These are phyloP conservation scores for Hylomyscus alleni DNA, from an alignment of 2,797 vertebrate species.

Conservation along the genomic window DNA sequence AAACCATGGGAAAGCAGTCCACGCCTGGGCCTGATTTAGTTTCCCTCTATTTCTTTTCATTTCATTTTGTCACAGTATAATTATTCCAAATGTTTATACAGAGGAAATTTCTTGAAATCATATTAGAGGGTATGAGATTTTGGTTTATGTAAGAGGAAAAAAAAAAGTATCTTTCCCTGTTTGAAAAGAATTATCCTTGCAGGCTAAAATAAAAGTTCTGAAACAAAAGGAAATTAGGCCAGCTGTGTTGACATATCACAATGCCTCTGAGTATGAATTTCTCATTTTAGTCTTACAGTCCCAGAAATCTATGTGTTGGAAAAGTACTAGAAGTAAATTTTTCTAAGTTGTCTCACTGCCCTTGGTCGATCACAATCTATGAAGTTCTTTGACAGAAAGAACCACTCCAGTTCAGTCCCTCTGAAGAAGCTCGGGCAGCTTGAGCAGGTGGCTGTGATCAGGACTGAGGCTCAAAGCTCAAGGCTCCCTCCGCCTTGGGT, in stretches of 20 bases:
- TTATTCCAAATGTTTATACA: slow-evolving; percentile 58
- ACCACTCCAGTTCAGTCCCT: not conserved
- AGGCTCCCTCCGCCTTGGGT: not conserved
- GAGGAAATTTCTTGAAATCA: slow-evolving; percentile 40
- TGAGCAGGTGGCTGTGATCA: slow-evolving; percentile 19
- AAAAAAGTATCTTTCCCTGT: slow-evolving; percentile 8
- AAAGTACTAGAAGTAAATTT: slow-evolving; percentile 14
- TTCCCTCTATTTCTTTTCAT: slow-evolving; percentile 52
- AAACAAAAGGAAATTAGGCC: slow-evolving; percentile 59
- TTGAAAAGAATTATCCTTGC: slow-evolving; percentile 64
- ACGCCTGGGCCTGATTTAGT: not conserved
- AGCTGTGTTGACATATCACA: slow-evolving; percentile 45
- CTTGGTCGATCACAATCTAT: slow-evolving; percentile 44
- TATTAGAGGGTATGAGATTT: not conserved
- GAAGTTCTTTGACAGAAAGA: slow-evolving; percentile 65
- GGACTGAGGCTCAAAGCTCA: not conserved
- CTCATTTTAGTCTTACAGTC: slow-evolving; percentile 56
- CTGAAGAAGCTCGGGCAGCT: not conserved
- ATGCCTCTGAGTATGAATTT: slow-evolving; percentile 3
- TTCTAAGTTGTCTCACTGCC: not conserved
- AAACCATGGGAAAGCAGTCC: not conserved
- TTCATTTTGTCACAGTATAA: slow-evolving; percentile 7
- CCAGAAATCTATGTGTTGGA: slow-evolving; percentile 46
- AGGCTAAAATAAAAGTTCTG: slow-evolving; percentile 55
- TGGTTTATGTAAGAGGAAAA: slow-evolving; percentile 51